Evolutionary conservation across 2,888 invertebrate genomes (phyloP).

Genomic region (Strigamia crassipes): DNA sequence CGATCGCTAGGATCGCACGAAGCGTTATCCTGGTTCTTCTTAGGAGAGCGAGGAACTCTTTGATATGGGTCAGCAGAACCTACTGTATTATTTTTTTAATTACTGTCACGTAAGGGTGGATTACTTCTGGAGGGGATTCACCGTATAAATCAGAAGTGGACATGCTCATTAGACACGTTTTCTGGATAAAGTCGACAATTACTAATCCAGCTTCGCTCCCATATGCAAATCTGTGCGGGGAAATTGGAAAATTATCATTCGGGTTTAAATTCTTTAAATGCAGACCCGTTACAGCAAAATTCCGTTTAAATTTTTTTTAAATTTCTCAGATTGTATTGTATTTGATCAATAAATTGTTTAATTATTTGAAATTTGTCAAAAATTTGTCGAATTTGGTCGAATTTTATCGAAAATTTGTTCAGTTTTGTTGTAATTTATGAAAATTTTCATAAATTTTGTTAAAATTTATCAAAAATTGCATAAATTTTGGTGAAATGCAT

Average conservation of each 20-base stretch:
- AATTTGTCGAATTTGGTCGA: not conserved
- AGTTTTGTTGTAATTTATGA: no score
- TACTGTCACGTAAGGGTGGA: not conserved
- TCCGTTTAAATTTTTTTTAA: not conserved
- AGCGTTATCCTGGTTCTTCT: constrained; percentile 58
- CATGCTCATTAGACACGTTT: constrained; percentile 83
- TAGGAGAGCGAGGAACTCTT: constrained; percentile 77
- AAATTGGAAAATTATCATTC: constrained; percentile 52
- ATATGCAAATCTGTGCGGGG: constrained; percentile 81
- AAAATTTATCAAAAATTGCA: no score
- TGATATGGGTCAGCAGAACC: constrained; percentile 80
- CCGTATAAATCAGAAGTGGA: constrained; percentile 91
- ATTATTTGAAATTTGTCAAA: no score
- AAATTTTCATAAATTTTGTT: no score
- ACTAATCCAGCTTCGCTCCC: constrained; percentile 96
- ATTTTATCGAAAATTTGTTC: no score
- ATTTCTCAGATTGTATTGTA: no score
- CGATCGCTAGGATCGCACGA: constrained; percentile 52
- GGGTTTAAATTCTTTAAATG: not conserved
- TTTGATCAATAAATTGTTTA: no score
- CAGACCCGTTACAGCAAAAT: not conserved
- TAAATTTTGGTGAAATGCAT: no score
- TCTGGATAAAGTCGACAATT: constrained; percentile 91
- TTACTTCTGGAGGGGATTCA: constrained; percentile 54
- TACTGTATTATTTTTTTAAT: constrained; percentile 50